phyloP scores from a whole-genome alignment of 2,888 invertebrate genomes.

The Hyposoter didymator region DNA sequence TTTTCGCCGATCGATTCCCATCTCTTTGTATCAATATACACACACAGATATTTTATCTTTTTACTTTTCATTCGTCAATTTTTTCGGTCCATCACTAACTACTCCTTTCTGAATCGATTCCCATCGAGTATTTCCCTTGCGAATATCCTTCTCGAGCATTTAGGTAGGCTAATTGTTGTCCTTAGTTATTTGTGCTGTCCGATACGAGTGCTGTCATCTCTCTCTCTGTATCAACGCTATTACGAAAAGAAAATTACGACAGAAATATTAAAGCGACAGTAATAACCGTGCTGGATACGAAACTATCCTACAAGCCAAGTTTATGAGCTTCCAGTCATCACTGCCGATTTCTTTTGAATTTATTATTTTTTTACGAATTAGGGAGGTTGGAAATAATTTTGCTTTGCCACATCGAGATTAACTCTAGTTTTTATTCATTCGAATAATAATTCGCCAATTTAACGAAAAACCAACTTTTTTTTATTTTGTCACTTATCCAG shows the following conservation, averaged over 20 bases:
- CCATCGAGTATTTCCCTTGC: neutral
- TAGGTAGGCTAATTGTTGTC: constrained; percentile 33
- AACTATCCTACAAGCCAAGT: constrained; percentile 34
- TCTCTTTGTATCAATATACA: constrained; percentile 27
- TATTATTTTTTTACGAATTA: neutral
- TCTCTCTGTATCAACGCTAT: constrained; percentile 68
- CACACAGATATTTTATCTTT: constrained; percentile 31
- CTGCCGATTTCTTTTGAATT: constrained; percentile 72
- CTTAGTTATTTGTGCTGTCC: constrained; percentile 68
- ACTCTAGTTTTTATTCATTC: neutral
- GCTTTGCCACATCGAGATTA: neutral
- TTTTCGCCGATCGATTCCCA: neutral
- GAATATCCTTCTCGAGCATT: constrained; percentile 59
- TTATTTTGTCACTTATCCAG: neutral
- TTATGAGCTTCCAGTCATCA: constrained; percentile 73
- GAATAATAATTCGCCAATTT: neutral
- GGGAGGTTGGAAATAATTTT: constrained; percentile 36
- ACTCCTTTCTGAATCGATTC: neutral
- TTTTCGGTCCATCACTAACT: neutral
- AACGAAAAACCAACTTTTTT: neutral
- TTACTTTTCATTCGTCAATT: neutral
- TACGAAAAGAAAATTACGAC: constrained; percentile 66
- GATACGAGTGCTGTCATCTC: constrained; percentile 70
- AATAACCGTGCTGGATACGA: neutral
- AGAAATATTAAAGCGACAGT: constrained; percentile 42